A percentile compares a stretch with the other conserved stretches of the same genome.
phyloP scores from a whole-genome alignment of 2,113 vertebrate species.

The Coregonus clupeaformis region DNA sequence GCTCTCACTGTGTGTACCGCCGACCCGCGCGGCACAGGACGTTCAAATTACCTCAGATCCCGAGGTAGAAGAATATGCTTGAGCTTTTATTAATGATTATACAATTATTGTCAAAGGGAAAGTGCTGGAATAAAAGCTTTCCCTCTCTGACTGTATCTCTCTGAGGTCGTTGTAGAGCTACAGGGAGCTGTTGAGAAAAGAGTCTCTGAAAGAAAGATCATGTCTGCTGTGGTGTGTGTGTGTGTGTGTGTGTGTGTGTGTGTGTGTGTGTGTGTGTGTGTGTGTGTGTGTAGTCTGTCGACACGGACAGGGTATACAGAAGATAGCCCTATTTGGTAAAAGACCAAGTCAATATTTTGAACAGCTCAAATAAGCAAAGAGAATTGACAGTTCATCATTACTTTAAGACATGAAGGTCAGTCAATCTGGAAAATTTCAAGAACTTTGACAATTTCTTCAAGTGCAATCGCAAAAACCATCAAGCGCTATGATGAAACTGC shows the following conservation, averaged over 20 bases:
- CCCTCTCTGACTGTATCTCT: background rate
- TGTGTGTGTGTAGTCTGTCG: slow-evolving; percentile 10
- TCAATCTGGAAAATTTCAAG: too few relatives aligned
- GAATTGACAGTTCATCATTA: too few relatives aligned
- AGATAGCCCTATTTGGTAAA: too few relatives aligned
- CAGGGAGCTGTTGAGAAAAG: background rate
- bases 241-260: slow-evolving; percentile 18
- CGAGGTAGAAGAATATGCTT: slow-evolving; percentile 25
- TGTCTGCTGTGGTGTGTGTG: background rate
- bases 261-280: slow-evolving; percentile 5
- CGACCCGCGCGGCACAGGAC: slow-evolving; percentile 16
- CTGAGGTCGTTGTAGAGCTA: background rate
- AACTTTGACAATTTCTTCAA: too few relatives aligned
- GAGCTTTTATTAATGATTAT: slow-evolving; percentile 41
- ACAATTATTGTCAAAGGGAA: slow-evolving; percentile 38
- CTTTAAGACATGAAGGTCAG: too few relatives aligned
- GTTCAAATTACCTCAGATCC: slow-evolving; percentile 33
- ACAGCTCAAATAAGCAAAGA: too few relatives aligned
- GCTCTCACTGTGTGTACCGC: slow-evolving; percentile 27
- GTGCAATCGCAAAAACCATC: too few relatives aligned
- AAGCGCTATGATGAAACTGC: too few relatives aligned
- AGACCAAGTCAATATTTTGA: too few relatives aligned
- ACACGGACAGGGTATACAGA: too few relatives aligned
- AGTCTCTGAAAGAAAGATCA: slow-evolving; percentile 1
- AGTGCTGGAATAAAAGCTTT: slow-evolving; percentile 25